Conservation (phyloP, 2,113 vertebrate species). For the Cynoglossus semilaevis region DNA sequence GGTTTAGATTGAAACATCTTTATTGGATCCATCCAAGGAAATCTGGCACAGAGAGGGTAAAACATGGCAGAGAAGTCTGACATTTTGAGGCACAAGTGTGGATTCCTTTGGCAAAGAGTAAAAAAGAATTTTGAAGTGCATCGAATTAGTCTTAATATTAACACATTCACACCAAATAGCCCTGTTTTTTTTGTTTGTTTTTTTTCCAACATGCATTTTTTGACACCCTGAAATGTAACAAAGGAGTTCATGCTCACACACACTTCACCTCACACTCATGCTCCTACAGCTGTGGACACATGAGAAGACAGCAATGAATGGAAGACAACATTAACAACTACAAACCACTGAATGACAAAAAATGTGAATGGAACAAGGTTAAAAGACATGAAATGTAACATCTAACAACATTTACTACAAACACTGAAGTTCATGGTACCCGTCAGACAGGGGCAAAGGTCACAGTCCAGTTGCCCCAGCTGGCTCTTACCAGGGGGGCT, state of each 20-base stretch:
- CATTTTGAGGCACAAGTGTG: constrained; percentile 67
- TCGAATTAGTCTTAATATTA: constrained; percentile 37
- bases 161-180: constrained; percentile 45
- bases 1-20: constrained; percentile 64
- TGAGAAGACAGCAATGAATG: constrained; percentile 47
- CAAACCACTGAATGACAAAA: constrained; percentile 9
- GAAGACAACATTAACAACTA: constrained; percentile 17
- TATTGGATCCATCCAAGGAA: constrained; percentile 66
- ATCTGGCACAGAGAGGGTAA: constrained; percentile 61
- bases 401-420: constrained; percentile 74
- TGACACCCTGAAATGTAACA: constrained; percentile 31
- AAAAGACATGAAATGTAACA: constrained; percentile 34
- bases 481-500: constrained; percentile 42
- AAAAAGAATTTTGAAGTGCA: constrained; percentile 55
- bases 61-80: constrained; percentile 61
- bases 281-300: constrained; percentile 39
- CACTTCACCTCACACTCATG: neutral
- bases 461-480: constrained; percentile 62
- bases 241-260: constrained; percentile 29
- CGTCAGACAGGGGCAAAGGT: constrained; percentile 66
- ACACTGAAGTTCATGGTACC: constrained; percentile 62
- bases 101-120: constrained; percentile 65
- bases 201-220: constrained; percentile 51
- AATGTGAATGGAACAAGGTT: constrained; percentile 27
- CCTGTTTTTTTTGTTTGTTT: constrained; percentile 18